A percentile compares a stretch with the other conserved stretches of the same genome.
These are phyloP conservation scores for Bucorvus abyssinicus DNA, from an alignment of 2,797 vertebrate species.

Conservation along the genomic window DNA sequence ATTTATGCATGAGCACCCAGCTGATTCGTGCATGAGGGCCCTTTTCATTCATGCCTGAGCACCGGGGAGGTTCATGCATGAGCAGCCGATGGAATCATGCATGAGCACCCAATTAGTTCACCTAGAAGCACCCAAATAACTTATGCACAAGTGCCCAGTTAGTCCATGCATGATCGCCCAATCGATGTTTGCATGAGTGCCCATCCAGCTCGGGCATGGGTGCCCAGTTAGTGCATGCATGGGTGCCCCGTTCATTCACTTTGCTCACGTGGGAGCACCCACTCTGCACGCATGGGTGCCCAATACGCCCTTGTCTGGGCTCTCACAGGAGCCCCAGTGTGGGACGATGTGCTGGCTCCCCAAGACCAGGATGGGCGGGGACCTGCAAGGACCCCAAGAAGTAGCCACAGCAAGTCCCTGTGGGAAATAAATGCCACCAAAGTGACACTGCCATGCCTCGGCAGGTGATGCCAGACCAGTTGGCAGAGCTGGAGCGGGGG, in stretches of 20 bases:
- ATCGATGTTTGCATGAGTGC: background rate
- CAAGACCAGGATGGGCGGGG: rapidly evolving
- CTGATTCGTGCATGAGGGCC: background rate
- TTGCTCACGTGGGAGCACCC: background rate
- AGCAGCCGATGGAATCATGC: background rate
- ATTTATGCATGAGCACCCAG: background rate
- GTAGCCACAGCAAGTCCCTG: background rate
- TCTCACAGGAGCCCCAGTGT: rapidly evolving
- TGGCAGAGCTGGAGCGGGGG: background rate
- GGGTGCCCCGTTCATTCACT: background rate
- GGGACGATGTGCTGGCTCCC: rapidly evolving
- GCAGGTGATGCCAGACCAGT: background rate
- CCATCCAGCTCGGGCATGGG: background rate
- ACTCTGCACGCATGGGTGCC: background rate
- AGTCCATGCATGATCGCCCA: rapidly evolving
- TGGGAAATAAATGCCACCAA: rapidly evolving
- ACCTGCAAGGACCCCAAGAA: background rate
- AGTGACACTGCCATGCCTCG: rapidly evolving
- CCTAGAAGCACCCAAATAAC: background rate
- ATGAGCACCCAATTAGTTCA: background rate
- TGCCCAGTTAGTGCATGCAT: background rate
- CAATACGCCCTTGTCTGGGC: rapidly evolving
- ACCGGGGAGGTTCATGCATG: background rate
- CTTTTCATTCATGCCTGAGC: background rate
- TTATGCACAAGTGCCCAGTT: background rate